A percentile compares a stretch with the other conserved stretches of the same genome.
These are phyloP conservation scores for Odobenus rosmarus DNA, from an alignment of 2,113 vertebrate species.

Conservation along the genomic window DNA sequence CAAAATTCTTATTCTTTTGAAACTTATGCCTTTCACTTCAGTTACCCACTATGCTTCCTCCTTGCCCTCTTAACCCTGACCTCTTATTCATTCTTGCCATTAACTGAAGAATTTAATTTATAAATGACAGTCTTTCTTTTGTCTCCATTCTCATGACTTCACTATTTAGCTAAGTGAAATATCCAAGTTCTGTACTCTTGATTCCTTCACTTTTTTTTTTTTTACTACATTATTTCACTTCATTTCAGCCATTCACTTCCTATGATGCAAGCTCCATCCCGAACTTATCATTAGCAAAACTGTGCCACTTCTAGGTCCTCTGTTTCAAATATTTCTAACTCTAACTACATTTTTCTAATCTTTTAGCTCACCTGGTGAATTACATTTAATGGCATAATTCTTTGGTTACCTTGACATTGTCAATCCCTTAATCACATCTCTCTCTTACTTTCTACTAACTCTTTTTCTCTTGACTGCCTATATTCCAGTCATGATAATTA, in stretches of 20 bases:
- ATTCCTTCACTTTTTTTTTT: not conserved
- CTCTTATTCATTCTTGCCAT: not conserved
- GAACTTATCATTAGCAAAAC: not conserved
- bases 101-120: not conserved
- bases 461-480: not conserved
- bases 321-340: not conserved
- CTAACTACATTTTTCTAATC: not conserved
- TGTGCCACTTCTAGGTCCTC: not conserved
- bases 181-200: not conserved
- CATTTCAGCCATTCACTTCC: not conserved
- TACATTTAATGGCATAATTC: not conserved
- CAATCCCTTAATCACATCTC: not conserved
- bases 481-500: not conserved
- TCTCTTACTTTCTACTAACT: not conserved
- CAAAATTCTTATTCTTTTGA: not conserved
- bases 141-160: not conserved
- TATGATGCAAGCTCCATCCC: not conserved
- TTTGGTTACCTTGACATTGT: not conserved
- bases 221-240: not conserved
- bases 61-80: not conserved
- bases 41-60: rapidly evolving
- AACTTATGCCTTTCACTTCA: not conserved
- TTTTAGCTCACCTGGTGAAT: not conserved
- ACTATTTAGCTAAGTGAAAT: not conserved
- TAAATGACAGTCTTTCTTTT: not conserved